A percentile compares a stretch with the other conserved stretches of the same genome.
These are phyloP conservation scores for Calephelis nemesis DNA, from an alignment of 1,140 invertebrate species.

Conservation along the genomic window DNA sequence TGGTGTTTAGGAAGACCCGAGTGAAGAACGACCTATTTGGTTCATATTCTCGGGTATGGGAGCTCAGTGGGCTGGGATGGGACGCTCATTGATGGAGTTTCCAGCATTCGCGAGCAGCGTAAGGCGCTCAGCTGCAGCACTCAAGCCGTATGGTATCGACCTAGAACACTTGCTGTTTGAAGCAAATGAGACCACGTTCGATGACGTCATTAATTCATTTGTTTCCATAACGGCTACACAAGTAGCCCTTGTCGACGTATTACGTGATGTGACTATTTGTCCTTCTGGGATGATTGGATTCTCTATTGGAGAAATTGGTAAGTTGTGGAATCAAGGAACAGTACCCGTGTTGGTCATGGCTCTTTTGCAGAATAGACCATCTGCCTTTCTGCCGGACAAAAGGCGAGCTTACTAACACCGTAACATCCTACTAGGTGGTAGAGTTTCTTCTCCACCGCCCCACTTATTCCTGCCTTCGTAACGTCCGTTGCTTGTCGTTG, in stretches of 20 bases:
- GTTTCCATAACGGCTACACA: background rate
- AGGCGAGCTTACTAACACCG: too few relatives aligned
- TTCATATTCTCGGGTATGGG: slow-evolving; percentile 10
- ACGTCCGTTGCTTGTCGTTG: too few relatives aligned
- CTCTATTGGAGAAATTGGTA: slow-evolving; percentile 93
- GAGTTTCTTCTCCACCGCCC: too few relatives aligned
- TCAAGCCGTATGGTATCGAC: slow-evolving; percentile 6
- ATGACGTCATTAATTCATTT: background rate
- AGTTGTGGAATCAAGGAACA: background rate
- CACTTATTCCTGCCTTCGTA: too few relatives aligned
- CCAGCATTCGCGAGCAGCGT: background rate
- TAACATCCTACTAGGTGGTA: too few relatives aligned
- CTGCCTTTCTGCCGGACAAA: too few relatives aligned
- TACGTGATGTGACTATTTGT: background rate
- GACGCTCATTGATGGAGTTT: background rate
- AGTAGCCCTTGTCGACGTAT: background rate
- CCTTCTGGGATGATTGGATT: slow-evolving; percentile 88
- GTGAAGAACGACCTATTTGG: background rate
- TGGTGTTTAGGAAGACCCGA: too few relatives aligned
- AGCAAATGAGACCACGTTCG: too few relatives aligned
- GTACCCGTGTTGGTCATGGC: too few relatives aligned
- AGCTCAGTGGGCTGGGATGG: background rate
- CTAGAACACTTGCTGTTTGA: slow-evolving; percentile 5
- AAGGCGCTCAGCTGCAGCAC: background rate
- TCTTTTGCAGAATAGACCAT: too few relatives aligned